Conservation (phyloP, 2,113 vertebrate species). For the Picathartes gymnocephalus region DNA sequence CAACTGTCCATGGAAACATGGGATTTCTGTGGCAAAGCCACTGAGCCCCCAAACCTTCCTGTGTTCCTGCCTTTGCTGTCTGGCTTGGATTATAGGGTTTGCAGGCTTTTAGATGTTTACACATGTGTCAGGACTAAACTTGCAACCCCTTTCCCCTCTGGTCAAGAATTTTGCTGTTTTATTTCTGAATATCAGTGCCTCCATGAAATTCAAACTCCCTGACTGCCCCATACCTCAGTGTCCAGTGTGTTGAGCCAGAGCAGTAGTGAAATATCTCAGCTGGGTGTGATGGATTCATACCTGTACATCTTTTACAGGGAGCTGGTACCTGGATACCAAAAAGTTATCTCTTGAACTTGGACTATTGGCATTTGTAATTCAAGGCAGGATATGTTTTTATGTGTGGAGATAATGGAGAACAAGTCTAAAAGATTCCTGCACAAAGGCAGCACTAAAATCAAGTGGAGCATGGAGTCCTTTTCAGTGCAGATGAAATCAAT, state of each 20-base stretch:
- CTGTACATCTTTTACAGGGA: background rate
- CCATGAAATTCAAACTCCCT: background rate
- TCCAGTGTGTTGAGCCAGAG: background rate
- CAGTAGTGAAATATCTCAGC: background rate
- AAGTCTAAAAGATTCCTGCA: background rate
- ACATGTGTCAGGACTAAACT: background rate
- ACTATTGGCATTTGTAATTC: background rate
- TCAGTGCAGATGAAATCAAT: background rate
- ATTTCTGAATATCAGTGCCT: background rate
- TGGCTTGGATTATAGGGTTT: background rate
- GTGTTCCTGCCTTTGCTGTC: background rate
- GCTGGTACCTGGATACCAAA: background rate
- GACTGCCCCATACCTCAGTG: background rate
- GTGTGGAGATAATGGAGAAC: background rate
- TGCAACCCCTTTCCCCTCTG: background rate
- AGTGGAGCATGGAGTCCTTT: background rate
- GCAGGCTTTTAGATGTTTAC: background rate
- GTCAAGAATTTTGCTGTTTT: background rate
- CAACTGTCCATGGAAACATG: accelerated
- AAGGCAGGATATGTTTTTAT: background rate
- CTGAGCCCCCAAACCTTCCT: background rate
- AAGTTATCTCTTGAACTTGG: background rate
- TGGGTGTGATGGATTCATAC: background rate
- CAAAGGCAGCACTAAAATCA: background rate
- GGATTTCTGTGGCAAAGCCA: background rate